These are phyloP conservation scores for Cerastis rubricosa DNA, from an alignment of 2,888 invertebrate genomes.

Conservation along the genomic window DNA sequence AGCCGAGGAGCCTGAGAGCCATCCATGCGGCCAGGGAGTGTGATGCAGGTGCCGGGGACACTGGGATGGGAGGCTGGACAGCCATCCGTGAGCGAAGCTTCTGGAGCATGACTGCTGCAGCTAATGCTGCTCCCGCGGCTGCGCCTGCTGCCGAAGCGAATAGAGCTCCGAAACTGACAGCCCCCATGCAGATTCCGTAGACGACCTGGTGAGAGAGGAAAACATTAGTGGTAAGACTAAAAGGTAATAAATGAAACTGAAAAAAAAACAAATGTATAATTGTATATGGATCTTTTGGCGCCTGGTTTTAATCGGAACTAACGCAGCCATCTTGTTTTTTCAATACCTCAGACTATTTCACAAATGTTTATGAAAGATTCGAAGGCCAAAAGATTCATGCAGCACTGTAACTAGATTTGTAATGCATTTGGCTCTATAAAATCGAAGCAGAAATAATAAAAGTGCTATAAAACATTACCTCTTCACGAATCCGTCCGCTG, in stretches of 20 bases:
- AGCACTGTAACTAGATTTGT: no score
- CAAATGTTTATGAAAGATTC: no score
- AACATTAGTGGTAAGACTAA: neutral
- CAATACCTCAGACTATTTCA: no score
- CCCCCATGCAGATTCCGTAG: conserved; percentile 97
- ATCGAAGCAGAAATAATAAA: neutral
- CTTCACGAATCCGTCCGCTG: conserved; percentile 96
- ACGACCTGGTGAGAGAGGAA: conserved; percentile 90
- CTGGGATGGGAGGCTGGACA: conserved; percentile 86
- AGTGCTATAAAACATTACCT: conserved; percentile 79
- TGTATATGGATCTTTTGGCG: no score
- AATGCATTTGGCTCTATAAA: neutral
- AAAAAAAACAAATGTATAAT: no score
- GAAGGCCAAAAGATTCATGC: no score
- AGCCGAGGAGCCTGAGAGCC: conserved; percentile 92
- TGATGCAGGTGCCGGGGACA: conserved; percentile 89
- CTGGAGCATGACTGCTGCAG: conserved; percentile 96
- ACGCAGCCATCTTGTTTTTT: no score
- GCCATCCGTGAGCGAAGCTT: conserved; percentile 94
- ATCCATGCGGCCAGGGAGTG: conserved; percentile 94
- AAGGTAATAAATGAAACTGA: no score
- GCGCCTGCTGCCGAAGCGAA: conserved; percentile 97
- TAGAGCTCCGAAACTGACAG: conserved; percentile 96
- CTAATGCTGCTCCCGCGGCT: conserved; percentile 96
- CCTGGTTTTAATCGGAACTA: no score